These are phyloP conservation scores for Falco columbarius DNA, from an alignment of 2,797 vertebrate genomes.

Conservation along the genomic window DNA sequence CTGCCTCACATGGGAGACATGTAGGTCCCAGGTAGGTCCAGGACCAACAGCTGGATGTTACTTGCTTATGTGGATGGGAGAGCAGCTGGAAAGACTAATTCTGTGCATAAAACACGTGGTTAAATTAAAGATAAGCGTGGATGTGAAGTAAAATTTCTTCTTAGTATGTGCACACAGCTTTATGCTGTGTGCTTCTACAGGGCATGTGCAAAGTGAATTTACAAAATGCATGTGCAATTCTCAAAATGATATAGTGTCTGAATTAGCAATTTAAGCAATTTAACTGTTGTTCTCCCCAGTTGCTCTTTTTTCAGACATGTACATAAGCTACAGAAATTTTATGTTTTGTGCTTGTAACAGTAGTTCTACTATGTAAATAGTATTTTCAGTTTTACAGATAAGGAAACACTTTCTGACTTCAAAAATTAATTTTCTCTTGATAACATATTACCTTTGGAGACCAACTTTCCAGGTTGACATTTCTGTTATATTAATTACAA, in stretches of 20 bases:
- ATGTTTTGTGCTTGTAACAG: not conserved
- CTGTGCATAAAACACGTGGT: not conserved
- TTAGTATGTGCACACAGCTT: not conserved
- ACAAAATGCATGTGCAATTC: not conserved
- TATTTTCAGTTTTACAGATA: not conserved
- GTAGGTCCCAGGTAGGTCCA: not conserved
- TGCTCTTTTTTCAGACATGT: not conserved
- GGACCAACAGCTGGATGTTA: not conserved
- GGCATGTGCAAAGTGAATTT: not conserved
- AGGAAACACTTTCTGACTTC: not conserved
- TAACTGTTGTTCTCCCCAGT: not conserved
- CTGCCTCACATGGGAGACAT: not conserved
- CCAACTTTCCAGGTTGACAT: slow-evolving; percentile 46
- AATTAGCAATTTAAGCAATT: not conserved
- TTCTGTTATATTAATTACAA: slow-evolving; percentile 51
- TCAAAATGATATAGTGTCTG: not conserved
- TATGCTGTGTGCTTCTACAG: not conserved
- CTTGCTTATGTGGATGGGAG: not conserved
- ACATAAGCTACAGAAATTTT: not conserved
- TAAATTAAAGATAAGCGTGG: not conserved
- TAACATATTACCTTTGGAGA: not conserved
- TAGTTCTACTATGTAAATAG: not conserved
- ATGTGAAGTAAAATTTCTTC: not conserved
- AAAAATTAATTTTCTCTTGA: slow-evolving; percentile 16
- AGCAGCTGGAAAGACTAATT: not conserved